Conservation (phyloP, 2,888 invertebrate genomes). For the Nomada goodeniana region DNA sequence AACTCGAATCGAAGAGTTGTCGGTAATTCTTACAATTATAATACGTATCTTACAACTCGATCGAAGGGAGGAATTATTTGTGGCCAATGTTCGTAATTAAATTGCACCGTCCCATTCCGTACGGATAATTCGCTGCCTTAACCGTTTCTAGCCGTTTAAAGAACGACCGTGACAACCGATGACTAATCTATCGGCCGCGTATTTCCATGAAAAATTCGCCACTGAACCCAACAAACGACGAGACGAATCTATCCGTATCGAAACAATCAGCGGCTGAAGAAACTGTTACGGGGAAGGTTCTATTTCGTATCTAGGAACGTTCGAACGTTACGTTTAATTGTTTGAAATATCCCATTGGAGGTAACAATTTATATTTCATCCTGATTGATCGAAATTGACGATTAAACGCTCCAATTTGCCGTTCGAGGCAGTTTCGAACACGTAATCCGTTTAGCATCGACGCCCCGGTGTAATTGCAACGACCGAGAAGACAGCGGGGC, state of each 20-base stretch:
- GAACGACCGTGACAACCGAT: not conserved
- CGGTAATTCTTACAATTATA: too few relatives aligned
- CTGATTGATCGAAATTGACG: not conserved
- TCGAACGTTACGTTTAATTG: not conserved
- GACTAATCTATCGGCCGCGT: not conserved
- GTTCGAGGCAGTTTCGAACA: conserved; percentile 12
- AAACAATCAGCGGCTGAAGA: too few relatives aligned
- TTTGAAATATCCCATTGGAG: not conserved
- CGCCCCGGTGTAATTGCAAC: conserved; percentile 40
- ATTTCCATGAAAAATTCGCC: not conserved
- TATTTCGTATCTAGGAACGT: too few relatives aligned
- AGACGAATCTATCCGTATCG: too few relatives aligned
- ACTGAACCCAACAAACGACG: not conserved
- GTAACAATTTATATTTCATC: not conserved
- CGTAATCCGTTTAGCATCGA: conserved; percentile 29
- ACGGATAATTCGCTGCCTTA: not conserved
- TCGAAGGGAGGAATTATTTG: too few relatives aligned
- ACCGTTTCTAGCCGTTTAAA: not conserved
- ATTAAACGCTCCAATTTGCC: not conserved
- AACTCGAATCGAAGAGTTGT: too few relatives aligned
- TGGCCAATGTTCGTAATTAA: too few relatives aligned
- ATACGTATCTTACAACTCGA: too few relatives aligned
- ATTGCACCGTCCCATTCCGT: not conserved
- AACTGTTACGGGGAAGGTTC: too few relatives aligned
- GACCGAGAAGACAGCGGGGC: conserved; percentile 18